Evolutionary conservation across 2,888 invertebrate genomes (phyloP).

Genomic region (Tetanocera ferruginea): DNA sequence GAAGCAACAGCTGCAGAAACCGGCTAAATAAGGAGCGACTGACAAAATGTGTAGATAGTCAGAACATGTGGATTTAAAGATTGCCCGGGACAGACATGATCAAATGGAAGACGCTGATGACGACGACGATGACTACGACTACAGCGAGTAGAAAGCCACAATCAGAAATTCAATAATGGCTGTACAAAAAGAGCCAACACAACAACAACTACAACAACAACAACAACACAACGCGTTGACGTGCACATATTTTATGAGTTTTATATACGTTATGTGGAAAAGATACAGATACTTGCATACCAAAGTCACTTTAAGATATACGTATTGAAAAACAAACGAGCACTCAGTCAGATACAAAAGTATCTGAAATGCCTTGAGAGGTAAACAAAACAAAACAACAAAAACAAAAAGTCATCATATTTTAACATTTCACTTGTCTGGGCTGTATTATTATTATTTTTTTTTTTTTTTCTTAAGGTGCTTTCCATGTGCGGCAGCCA

Average conservation of each 20-base stretch:
- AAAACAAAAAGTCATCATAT: neutral
- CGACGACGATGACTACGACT: neutral
- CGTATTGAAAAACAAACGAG: neutral
- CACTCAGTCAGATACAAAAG: neutral
- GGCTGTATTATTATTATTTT: neutral
- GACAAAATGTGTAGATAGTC: neutral
- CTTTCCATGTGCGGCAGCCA: neutral
- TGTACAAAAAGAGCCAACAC: conserved; percentile 53
- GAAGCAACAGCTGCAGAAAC: neutral
- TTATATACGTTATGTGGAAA: conserved; percentile 51
- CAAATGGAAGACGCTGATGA: neutral
- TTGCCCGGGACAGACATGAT: conserved; percentile 1
- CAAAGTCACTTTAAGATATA: conserved; percentile 8
- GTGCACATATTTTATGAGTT: conserved; percentile 64
- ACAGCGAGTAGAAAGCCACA: conserved; percentile 60
- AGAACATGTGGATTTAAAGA: neutral
- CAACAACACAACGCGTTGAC: conserved; percentile 56
- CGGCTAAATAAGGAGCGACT: neutral
- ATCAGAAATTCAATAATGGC: conserved; percentile 65
- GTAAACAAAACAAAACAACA: too few relatives aligned
- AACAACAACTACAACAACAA: conserved; percentile 50
- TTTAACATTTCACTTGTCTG: neutral
- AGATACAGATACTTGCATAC: conserved; percentile 2
- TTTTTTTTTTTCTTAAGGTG: neutral
- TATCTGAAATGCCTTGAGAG: neutral